Conservation (phyloP, 2,797 vertebrate species). For the Notoglanidium macrostoma region DNA sequence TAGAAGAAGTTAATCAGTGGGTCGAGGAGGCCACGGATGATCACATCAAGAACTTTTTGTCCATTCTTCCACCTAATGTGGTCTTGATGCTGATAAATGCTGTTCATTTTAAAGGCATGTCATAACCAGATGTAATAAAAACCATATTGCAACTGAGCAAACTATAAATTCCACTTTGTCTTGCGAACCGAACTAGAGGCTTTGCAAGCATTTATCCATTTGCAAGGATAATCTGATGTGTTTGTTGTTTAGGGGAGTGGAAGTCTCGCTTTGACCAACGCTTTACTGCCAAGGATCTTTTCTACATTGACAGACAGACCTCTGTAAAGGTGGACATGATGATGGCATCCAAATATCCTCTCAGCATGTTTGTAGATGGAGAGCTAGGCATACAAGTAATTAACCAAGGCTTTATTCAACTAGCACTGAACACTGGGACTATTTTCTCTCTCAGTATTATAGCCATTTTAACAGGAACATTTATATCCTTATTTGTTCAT, state of each 20-base stretch:
- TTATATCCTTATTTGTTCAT: background rate
- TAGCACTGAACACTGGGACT: background rate
- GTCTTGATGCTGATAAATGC: constrained; percentile 87
- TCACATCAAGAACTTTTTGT: constrained; percentile 83
- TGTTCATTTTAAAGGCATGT: constrained; percentile 86
- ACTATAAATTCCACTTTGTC: background rate
- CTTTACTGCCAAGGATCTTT: constrained; percentile 76
- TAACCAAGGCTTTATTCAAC: background rate
- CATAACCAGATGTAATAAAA: background rate
- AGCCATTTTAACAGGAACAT: no score
- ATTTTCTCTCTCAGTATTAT: background rate
- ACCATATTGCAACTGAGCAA: background rate
- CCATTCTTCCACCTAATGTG: constrained; percentile 74
- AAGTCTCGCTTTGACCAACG: constrained; percentile 81
- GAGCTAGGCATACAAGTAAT: constrained; percentile 81
- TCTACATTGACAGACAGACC: constrained; percentile 78
- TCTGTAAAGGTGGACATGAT: constrained; percentile 88
- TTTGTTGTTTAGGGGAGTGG: constrained; percentile 81
- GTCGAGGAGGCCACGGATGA: constrained; percentile 83
- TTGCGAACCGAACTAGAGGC: background rate
- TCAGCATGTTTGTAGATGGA: constrained; percentile 79
- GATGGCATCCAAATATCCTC: constrained; percentile 79
- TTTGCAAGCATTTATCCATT: background rate
- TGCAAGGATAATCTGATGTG: background rate
- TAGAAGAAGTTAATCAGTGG: constrained; percentile 84